Percentiles rank a stretch among this genome's conserved stretches.
Conservation (phyloP, 2,113 vertebrate species). For the Notothenia rossii region DNA sequence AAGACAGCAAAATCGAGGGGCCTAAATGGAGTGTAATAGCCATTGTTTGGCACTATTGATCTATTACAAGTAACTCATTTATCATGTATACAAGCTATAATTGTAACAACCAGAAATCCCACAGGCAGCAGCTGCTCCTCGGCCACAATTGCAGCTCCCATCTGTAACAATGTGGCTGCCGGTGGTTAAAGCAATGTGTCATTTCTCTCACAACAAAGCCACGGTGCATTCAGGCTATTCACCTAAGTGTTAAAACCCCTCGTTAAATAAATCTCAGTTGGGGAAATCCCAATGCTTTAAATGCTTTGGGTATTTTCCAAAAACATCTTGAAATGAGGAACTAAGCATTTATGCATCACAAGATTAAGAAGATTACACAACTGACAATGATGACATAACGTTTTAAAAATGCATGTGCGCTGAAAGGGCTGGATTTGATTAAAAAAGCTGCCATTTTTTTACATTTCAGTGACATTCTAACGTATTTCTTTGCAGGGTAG, state of each 20-base stretch:
- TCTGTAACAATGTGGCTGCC: slow-evolving; percentile 16
- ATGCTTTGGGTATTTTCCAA: not conserved
- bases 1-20: not conserved
- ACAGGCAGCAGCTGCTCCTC: slow-evolving; percentile 24
- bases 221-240: not conserved
- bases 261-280: not conserved
- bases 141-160: slow-evolving; percentile 1
- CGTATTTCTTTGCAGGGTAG: slow-evolving; percentile 12
- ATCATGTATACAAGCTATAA: not conserved
- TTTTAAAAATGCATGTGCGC: not conserved
- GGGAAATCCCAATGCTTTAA: not conserved
- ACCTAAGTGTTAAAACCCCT: not conserved
- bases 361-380: not conserved
- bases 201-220: slow-evolving; percentile 12
- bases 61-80: not conserved
- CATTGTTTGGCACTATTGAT: slow-evolving; percentile 9
- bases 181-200: slow-evolving; percentile 13
- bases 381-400: not conserved
- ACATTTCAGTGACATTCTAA: not conserved
- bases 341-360: not conserved
- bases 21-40: not conserved
- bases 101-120: not conserved
- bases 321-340: not conserved
- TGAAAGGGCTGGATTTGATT: not conserved
- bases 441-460: not conserved